These are phyloP conservation scores for Synanceia verrucosa DNA, from an alignment of 2,797 vertebrate species.

Conservation along the genomic window DNA sequence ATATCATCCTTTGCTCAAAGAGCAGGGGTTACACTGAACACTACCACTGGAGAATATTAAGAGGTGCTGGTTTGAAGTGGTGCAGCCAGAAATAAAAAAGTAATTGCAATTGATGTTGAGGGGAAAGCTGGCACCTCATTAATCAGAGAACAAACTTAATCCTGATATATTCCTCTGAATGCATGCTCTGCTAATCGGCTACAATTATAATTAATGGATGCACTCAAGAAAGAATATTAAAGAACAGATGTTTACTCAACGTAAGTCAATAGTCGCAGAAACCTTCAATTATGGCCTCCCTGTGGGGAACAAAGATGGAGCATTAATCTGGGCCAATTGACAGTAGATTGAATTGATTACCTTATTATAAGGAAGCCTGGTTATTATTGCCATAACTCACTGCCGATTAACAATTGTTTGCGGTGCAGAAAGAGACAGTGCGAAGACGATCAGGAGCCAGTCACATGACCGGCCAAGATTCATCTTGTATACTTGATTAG, in stretches of 20 bases:
- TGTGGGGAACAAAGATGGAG: constrained; percentile 65
- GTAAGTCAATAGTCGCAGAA: constrained; percentile 78
- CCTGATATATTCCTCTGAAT: constrained; percentile 45
- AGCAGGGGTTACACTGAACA: constrained; percentile 28
- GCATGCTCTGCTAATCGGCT: constrained; percentile 64
- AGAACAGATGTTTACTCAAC: constrained; percentile 81
- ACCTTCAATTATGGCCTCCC: constrained; percentile 78
- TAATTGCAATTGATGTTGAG: constrained; percentile 48
- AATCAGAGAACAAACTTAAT: constrained; percentile 60
- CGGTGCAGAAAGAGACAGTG: constrained; percentile 62
- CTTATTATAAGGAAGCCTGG: constrained; percentile 84
- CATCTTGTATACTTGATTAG: constrained; percentile 76
- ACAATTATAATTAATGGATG: constrained; percentile 76
- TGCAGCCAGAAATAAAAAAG: constrained; percentile 22
- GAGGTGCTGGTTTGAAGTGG: constrained; percentile 13
- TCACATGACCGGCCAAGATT: constrained; percentile 73
- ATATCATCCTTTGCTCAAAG: constrained; percentile 37
- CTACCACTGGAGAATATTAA: constrained; percentile 16
- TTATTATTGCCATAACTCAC: constrained; percentile 88
- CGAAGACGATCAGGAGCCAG: constrained; percentile 74
- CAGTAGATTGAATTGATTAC: constrained; percentile 84
- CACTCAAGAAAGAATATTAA: constrained; percentile 72
- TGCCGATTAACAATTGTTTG: constrained; percentile 73
- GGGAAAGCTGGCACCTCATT: constrained; percentile 34
- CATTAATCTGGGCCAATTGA: constrained; percentile 79